These are phyloP conservation scores for Forbesichthys papilliferus DNA, from an alignment of 2,113 vertebrate genomes.

Conservation along the genomic window DNA sequence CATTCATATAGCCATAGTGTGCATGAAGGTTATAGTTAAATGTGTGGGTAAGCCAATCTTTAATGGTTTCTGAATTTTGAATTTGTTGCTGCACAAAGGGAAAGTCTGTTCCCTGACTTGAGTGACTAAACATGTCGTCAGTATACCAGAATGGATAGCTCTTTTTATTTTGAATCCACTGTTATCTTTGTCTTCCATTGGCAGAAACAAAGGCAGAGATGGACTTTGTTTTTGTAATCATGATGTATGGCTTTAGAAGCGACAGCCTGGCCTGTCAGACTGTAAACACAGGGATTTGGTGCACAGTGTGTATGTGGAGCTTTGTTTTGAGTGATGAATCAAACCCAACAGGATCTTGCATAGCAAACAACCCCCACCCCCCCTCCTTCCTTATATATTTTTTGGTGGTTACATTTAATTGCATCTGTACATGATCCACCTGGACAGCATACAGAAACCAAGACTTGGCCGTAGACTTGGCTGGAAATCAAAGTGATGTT, in stretches of 20 bases:
- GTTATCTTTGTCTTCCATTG: constrained; percentile 18
- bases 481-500: constrained; percentile 34
- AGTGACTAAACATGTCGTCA: constrained; percentile 3
- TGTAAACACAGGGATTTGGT: constrained; percentile 21
- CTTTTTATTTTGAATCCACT: constrained; percentile 10
- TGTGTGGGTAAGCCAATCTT: constrained; percentile 6
- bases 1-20: not conserved
- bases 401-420: constrained; percentile 11
- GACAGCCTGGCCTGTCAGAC: constrained; percentile 14
- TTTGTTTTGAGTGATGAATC: constrained; percentile 42
- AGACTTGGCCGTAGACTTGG: constrained; percentile 2
- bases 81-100: constrained; percentile 15
- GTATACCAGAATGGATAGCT: constrained; percentile 20
- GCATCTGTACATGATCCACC: constrained; percentile 1
- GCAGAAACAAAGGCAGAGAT: constrained; percentile 17
- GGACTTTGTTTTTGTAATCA: constrained; percentile 32
- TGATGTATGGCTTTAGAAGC: constrained; percentile 14
- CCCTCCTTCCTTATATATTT: constrained; percentile 4
- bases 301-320: constrained; percentile 1
- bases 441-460: not conserved
- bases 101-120: constrained; percentile 12
- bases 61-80: not conserved
- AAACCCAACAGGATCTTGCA: constrained; percentile 45
- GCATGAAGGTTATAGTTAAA: not conserved
- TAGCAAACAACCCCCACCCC: constrained; percentile 42